Base-by-base conservation (phyloP, 2,113 vertebrate genomes). In the Thamnophis sirtalis region DNA sequence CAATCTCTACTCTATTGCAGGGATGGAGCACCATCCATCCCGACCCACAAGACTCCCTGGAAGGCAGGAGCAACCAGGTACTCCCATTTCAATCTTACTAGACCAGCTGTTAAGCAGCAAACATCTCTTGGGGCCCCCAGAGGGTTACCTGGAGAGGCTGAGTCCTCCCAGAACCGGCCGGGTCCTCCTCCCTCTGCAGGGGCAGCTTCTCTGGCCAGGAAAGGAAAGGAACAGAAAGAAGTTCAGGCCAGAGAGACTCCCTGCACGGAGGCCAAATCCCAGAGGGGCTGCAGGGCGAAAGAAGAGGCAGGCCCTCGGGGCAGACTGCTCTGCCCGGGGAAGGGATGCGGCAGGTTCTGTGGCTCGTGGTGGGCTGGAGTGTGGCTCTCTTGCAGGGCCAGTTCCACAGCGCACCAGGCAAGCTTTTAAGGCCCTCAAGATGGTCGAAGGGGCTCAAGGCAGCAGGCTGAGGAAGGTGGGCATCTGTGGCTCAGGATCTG, bases 11-110 rank as follows among this genome's bases (percentile, higher is more conserved):
- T 97, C 94, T 96, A 86, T 97, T 96, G 91, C 95, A 96, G 96
- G 95, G 96, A 95, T 96, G 95, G 96, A 96, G 93, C 95, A 95
- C 93, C 96, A 96, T 96, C 96, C 96, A 94, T 96, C 96, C 96
- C 90, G 60, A 90, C 86, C 86, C 90, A 94, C 96, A 92, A 93
- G 96, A 95, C 95, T 87, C 88, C 95, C 92, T 91, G 93, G 95
- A 91, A 95, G 94, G 93, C 89, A 9, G 92, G 95, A 91, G 85
- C 95, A 95, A 17, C 88, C 63, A 94, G 93, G 93, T 92, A 93
- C 51, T 95, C 93, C 93, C 80, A 1, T 95, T 95, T 94, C n/a
- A 55, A 1, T 95, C 28, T 91, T 95, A 90, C 68, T 95, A 88
- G 89, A 89, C 5, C 24, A 93, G 90, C 93, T 94, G 94, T 92